Evolutionary conservation across 2,113 vertebrate species (phyloP).

Genomic region (Hippocampus guttulatus): DNA sequence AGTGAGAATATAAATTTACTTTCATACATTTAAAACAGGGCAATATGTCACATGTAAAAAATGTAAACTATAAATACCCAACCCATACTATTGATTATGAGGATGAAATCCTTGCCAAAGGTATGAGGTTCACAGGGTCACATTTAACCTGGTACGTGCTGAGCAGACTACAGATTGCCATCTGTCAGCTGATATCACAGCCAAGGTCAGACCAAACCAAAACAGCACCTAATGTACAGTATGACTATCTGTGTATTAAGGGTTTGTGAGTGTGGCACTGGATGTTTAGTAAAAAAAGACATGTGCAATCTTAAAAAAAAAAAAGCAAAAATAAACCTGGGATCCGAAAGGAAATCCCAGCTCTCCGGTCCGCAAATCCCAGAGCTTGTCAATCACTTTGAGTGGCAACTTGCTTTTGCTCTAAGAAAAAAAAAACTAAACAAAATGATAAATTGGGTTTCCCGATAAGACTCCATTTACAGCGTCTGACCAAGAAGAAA

Average conservation of each 20-base stretch:
- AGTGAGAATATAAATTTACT: conserved; percentile 15
- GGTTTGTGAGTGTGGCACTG: conserved; percentile 11
- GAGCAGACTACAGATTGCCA: conserved; percentile 4
- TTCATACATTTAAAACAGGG: conserved; percentile 3
- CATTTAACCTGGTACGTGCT: conserved; percentile 19
- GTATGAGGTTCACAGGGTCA: conserved; percentile 33
- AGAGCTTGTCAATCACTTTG: conserved; percentile 73
- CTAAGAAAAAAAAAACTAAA: conserved; percentile 40
- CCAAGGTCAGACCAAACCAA: conserved; percentile 43
- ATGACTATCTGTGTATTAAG: conserved; percentile 1
- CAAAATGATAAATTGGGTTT: conserved; percentile 69
- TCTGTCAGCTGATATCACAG: conserved; percentile 45
- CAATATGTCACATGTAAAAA: conserved; percentile 5
- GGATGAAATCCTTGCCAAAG: conserved; percentile 37
- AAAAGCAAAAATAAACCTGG: conserved; percentile 31
- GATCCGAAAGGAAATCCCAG: conserved; percentile 64
- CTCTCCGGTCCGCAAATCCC: conserved; percentile 58
- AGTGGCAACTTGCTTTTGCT: conserved; percentile 64
- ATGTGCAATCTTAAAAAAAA: conserved; percentile 14
- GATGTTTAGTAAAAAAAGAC: background rate
- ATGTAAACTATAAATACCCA: conserved; percentile 22
- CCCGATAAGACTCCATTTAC: conserved; percentile 63
- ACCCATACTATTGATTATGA: conserved; percentile 4
- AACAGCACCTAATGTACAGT: conserved; percentile 13
- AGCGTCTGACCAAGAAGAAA: conserved; percentile 45